Evolutionary conservation across 2,113 vertebrate species (phyloP).

Genomic region (Rousettus leschenaultii): DNA sequence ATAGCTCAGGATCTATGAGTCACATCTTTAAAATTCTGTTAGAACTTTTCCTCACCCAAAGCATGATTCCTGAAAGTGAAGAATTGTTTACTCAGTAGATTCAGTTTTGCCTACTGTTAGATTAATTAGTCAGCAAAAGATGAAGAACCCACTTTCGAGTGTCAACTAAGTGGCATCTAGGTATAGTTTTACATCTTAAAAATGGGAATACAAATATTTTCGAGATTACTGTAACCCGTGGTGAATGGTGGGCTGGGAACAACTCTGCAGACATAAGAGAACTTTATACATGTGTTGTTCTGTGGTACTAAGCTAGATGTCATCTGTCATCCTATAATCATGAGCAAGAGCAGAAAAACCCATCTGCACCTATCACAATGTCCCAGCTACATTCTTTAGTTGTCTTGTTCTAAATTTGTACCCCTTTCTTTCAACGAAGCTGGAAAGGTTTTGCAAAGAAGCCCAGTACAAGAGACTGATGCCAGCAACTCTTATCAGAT

Average conservation of each 20-base stretch:
- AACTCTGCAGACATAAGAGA: not conserved
- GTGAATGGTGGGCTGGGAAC: not conserved
- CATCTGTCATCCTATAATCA: not conserved
- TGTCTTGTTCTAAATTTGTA: not conserved
- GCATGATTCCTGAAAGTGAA: not conserved
- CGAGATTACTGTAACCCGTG: not conserved
- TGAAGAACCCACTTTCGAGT: not conserved
- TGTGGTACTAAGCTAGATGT: not conserved
- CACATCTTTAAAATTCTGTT: not conserved
- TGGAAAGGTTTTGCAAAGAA: constrained; percentile 10
- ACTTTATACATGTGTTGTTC: not conserved
- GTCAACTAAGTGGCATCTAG: not conserved
- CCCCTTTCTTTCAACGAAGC: not conserved
- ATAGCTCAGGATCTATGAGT: not conserved
- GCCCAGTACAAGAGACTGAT: not conserved
- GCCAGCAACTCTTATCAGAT: constrained; percentile 17
- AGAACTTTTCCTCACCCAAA: not conserved
- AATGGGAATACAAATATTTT: not conserved
- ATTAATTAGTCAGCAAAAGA: not conserved
- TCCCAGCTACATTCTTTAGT: not conserved
- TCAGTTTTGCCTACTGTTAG: not conserved
- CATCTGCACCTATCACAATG: not conserved
- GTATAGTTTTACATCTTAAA: not conserved
- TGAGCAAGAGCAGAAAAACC: not conserved
- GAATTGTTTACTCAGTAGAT: not conserved